Evolutionary conservation across 2,888 invertebrate genomes (phyloP).

Genomic region (Synergus gifuensis): DNA sequence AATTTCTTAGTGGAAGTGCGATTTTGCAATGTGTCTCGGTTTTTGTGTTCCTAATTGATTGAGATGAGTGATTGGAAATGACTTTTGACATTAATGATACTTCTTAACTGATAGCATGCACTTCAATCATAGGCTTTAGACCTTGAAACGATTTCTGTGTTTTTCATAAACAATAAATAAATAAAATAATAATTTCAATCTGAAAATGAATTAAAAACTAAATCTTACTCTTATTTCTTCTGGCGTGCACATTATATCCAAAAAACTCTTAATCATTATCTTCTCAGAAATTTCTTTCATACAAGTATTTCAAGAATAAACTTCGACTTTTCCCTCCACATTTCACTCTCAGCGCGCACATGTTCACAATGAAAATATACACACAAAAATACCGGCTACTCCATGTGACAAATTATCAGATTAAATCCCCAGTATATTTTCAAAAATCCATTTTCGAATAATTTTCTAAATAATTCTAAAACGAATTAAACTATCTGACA

Average conservation of each 20-base stretch:
- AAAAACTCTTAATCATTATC: constrained; percentile 16
- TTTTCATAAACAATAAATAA: neutral
- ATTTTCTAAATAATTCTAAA: neutral
- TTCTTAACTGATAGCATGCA: too few relatives aligned
- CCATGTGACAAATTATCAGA: constrained; percentile 13
- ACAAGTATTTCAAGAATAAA: neutral
- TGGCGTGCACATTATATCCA: constrained; percentile 77
- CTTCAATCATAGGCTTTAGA: neutral
- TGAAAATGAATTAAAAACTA: neutral
- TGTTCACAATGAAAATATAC: constrained; percentile 31
- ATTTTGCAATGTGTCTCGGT: too few relatives aligned
- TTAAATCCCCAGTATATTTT: neutral
- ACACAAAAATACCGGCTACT: constrained; percentile 25
- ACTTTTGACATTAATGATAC: neutral
- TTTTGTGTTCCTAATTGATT: too few relatives aligned
- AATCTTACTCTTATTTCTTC: constrained; percentile 78
- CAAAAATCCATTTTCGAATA: neutral
- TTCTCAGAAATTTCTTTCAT: constrained; percentile 14
- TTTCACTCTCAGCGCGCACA: constrained; percentile 20
- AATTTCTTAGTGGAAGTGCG: too few relatives aligned
- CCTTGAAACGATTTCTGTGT: neutral
- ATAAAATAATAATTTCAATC: neutral
- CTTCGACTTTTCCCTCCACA: neutral
- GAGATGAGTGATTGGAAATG: neutral
- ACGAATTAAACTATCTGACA: neutral